phyloP scores from a whole-genome alignment of 1,140 invertebrate species.

The Leucophenga varia region DNA sequence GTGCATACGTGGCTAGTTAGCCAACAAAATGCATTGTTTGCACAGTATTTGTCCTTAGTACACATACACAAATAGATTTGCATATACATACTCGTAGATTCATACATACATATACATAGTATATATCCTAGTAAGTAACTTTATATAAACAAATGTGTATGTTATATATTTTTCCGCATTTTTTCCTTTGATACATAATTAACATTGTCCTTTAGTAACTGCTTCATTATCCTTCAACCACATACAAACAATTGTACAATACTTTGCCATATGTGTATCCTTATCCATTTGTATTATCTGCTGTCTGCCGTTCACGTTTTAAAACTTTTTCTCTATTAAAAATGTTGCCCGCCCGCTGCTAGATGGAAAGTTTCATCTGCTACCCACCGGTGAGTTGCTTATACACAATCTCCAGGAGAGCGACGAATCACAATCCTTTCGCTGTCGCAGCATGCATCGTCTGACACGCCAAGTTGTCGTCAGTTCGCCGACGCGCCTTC shows the following conservation, averaged over 20 bases:
- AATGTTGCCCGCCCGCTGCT: no score
- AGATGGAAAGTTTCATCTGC: slow-evolving; percentile 79
- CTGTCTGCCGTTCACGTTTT: not conserved
- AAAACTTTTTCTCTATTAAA: not conserved
- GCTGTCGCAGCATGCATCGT: slow-evolving; percentile 76
- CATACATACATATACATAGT: no score
- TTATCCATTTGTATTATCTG: no score
- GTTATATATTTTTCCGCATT: not conserved
- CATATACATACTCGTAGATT: not conserved
- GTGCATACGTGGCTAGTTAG: slow-evolving; percentile 13
- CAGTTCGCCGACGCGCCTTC: slow-evolving; percentile 70
- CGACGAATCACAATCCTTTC: slow-evolving; percentile 73
- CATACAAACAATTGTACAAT: no score
- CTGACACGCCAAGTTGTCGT: slow-evolving; percentile 74
- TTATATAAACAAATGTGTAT: no score
- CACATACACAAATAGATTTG: no score
- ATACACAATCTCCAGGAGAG: slow-evolving; percentile 74
- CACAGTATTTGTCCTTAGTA: slow-evolving; percentile 38
- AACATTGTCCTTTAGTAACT: slow-evolving; percentile 50
- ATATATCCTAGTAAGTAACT: no score
- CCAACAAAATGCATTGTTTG: slow-evolving; percentile 54
- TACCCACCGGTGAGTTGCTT: slow-evolving; percentile 77
- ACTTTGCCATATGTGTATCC: no score
- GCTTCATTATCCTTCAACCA: no score
- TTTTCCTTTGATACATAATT: slow-evolving; percentile 47